These are phyloP conservation scores for Fregata magnificens DNA, from an alignment of 2,113 vertebrate genomes.

Conservation along the genomic window DNA sequence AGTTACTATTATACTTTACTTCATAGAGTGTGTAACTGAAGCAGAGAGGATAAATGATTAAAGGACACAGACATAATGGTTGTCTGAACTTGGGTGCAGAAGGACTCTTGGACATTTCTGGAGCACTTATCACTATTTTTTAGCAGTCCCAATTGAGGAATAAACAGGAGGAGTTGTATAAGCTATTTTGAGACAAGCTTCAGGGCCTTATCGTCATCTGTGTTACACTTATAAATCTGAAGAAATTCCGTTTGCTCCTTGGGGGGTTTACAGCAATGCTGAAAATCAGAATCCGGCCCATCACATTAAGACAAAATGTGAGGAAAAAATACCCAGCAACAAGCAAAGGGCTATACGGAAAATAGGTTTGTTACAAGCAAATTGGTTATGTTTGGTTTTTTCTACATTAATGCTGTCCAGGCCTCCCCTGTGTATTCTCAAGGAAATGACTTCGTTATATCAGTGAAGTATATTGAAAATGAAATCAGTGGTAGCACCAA, in stretches of 20 bases:
- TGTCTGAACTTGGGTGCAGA: neutral
- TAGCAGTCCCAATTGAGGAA: neutral
- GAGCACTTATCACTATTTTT: neutral
- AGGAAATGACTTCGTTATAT: slow-evolving; percentile 49
- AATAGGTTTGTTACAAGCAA: slow-evolving; percentile 43
- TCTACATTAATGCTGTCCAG: slow-evolving; percentile 27
- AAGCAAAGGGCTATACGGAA: slow-evolving; percentile 9
- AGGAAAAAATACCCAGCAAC: neutral
- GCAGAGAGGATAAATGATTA: neutral
- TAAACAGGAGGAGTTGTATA: neutral
- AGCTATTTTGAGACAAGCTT: neutral
- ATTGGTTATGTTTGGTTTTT: slow-evolving; percentile 31
- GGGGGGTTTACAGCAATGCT: neutral
- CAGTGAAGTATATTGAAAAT: slow-evolving; percentile 59
- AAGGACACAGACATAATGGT: neutral
- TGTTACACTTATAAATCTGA: neutral
- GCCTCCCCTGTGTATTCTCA: slow-evolving; percentile 34
- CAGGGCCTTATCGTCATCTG: neutral
- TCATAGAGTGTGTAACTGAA: neutral
- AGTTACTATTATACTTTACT: neutral
- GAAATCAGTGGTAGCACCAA: slow-evolving; percentile 53
- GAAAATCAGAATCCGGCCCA: neutral
- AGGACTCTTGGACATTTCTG: neutral
- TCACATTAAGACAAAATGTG: neutral
- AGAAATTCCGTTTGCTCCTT: neutral